phyloP scores from a whole-genome alignment of 2,113 vertebrate genomes.

The Ictalurus punctatus region DNA sequence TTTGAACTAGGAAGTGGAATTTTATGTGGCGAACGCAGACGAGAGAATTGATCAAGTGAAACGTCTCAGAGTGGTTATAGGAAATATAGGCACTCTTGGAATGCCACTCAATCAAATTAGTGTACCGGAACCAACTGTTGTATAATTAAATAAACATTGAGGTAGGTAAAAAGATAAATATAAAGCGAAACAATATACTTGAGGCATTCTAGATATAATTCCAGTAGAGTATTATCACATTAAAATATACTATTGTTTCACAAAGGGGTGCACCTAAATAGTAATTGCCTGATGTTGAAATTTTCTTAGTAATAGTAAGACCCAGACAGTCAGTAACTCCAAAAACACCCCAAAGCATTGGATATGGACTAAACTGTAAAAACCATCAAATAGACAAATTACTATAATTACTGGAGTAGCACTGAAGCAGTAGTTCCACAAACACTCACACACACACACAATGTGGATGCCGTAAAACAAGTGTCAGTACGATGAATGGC shows the following conservation, averaged over 20 bases:
- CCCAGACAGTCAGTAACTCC: background rate
- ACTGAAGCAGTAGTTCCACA: background rate
- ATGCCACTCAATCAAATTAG: too few species aligned
- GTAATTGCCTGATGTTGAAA: background rate
- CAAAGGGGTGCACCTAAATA: background rate
- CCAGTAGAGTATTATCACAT: background rate
- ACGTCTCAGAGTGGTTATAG: too few species aligned
- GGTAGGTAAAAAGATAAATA: background rate
- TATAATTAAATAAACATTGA: too few species aligned
- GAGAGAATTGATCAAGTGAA: too few species aligned
- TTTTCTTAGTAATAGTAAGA: background rate
- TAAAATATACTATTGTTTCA: background rate
- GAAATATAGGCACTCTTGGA: too few species aligned
- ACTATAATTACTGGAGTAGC: conserved; percentile 8
- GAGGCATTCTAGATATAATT: background rate
- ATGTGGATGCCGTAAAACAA: too few species aligned
- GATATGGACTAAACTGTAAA: background rate
- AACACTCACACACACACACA: background rate
- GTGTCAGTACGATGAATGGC: background rate
- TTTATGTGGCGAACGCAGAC: too few species aligned
- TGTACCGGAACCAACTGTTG: too few species aligned
- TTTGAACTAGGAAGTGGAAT: too few species aligned
- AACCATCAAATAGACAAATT: conserved; percentile 8
- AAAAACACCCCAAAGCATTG: background rate
- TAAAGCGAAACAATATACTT: background rate